Conservation (phyloP, 2,888 invertebrate genomes). For the Spodoptera exigua region DNA sequence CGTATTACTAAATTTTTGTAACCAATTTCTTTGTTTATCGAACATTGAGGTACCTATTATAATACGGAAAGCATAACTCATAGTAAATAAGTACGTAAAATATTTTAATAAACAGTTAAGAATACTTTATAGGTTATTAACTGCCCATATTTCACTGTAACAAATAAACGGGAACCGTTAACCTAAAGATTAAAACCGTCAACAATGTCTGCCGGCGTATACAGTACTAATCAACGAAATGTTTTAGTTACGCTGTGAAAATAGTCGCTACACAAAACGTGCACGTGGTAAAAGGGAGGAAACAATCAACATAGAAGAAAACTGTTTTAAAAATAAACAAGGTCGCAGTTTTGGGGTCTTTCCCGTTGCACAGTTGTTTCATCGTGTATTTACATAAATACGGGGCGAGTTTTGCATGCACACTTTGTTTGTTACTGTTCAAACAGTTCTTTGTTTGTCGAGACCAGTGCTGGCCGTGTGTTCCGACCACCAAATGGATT, state of each 20-base stretch:
- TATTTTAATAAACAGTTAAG: slow-evolving; percentile 14
- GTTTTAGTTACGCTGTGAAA: slow-evolving; percentile 17
- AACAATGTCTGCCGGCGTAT: slow-evolving; percentile 21
- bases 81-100: slow-evolving; percentile 8
- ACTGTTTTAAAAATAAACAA: slow-evolving; percentile 77
- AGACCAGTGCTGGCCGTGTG: slow-evolving; percentile 63
- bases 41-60: not conserved
- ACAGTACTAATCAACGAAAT: slow-evolving; percentile 40
- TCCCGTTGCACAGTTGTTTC: slow-evolving; percentile 76
- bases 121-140: slow-evolving; percentile 14
- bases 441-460: slow-evolving; percentile 75
- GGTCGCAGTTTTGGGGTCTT: slow-evolving; percentile 74
- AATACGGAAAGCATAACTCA: not conserved
- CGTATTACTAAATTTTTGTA: not conserved
- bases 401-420: slow-evolving; percentile 74
- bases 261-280: slow-evolving; percentile 31
- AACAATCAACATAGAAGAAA: slow-evolving; percentile 73
- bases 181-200: slow-evolving; percentile 16
- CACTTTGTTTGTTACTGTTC: slow-evolving; percentile 76
- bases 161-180: slow-evolving; percentile 9
- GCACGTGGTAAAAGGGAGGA: slow-evolving; percentile 64
- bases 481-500: slow-evolving; percentile 69
- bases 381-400: slow-evolving; percentile 83
- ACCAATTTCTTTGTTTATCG: not conserved
- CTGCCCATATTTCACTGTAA: slow-evolving; percentile 16